Conservation (phyloP, 1,140 invertebrate genomes). For the Watersipora subatra region DNA sequence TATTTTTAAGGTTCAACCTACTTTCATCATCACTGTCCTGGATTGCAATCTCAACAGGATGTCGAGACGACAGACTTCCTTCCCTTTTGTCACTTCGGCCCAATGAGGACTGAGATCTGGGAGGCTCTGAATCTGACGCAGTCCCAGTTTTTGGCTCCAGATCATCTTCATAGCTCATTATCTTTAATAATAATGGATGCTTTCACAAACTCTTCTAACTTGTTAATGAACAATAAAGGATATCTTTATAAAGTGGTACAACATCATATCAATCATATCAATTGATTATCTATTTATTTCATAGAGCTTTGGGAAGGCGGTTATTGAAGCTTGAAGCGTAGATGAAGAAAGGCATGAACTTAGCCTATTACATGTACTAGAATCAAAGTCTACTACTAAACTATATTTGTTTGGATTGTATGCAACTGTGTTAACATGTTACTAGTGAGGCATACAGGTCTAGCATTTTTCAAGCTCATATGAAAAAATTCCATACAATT, state of each 20-base stretch:
- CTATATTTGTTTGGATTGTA: too few relatives aligned
- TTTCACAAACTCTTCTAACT: too few relatives aligned
- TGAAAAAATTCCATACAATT: too few relatives aligned
- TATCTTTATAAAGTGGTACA: neutral
- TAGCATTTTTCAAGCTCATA: neutral
- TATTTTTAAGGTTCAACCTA: too few relatives aligned
- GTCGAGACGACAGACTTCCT: neutral
- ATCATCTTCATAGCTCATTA: neutral
- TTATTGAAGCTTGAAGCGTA: neutral
- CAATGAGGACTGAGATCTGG: neutral
- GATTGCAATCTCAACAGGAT: neutral
- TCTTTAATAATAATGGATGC: neutral
- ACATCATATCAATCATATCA: neutral
- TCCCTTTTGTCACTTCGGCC: neutral
- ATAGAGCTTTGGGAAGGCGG: too few relatives aligned
- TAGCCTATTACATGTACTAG: too few relatives aligned
- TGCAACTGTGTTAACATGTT: too few relatives aligned
- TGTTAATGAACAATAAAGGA: neutral
- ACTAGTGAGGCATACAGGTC: neutral
- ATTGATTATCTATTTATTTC: neutral
- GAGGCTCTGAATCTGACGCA: neutral
- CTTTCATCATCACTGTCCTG: neutral
- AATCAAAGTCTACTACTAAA: too few relatives aligned
- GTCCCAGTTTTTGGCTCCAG: neutral
- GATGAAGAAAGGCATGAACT: too few relatives aligned